Conservation (phyloP, 2,888 invertebrate species). For the Parapristionchus giblindavisi region DNA sequence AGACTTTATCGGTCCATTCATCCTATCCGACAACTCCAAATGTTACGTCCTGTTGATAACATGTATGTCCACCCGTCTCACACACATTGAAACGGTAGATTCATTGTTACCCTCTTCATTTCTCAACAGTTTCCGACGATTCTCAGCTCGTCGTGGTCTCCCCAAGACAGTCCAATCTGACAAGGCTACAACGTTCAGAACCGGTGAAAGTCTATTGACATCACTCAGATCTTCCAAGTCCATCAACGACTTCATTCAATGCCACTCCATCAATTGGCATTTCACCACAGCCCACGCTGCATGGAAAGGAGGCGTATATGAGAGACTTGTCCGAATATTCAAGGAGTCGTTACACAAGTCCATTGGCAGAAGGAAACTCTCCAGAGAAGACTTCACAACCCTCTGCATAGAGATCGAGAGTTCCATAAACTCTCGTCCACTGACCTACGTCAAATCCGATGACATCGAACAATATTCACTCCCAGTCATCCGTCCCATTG, state of each 20-base stretch:
- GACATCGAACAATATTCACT: neutral
- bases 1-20: constrained; percentile 70
- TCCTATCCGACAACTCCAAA: constrained; percentile 51
- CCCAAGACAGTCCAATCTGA: constrained; percentile 65
- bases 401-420: constrained; percentile 9
- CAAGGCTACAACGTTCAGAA: constrained; percentile 70
- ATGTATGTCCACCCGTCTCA: constrained; percentile 69
- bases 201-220: neutral
- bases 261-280: constrained; percentile 16
- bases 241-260: too few species aligned
- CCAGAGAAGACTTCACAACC: constrained; percentile 32
- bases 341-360: constrained; percentile 27
- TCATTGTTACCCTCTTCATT: constrained; percentile 66
- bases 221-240: too few species aligned
- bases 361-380: neutral
- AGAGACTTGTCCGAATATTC: constrained; percentile 33
- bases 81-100: constrained; percentile 70
- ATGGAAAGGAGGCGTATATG: constrained; percentile 38
- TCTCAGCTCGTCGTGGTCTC: constrained; percentile 66
- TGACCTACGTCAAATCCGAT: constrained; percentile 24
- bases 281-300: constrained; percentile 33
- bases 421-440: constrained; percentile 35
- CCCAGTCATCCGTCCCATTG: neutral
- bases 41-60: constrained; percentile 70
- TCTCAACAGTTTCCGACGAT: constrained; percentile 64